A percentile compares a stretch with the other conserved stretches of the same genome.
These are phyloP conservation scores for Cephalotes varians DNA, from an alignment of 2,888 invertebrate species.

Conservation along the genomic window DNA sequence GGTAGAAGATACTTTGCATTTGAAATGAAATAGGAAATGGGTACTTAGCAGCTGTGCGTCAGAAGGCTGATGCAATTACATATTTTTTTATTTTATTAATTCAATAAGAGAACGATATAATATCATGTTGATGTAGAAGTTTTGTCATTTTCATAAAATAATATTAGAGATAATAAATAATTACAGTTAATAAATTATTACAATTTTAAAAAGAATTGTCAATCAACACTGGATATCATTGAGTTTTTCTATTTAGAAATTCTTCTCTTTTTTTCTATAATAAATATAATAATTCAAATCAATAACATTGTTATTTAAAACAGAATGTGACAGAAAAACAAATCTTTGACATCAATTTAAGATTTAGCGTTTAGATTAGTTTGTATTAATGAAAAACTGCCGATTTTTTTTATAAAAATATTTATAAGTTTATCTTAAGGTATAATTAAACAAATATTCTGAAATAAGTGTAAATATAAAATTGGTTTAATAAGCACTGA, in stretches of 20 bases:
- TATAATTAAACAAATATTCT: background rate
- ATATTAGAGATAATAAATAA: background rate
- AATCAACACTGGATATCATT: background rate
- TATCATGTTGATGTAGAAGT: background rate
- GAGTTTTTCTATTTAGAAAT: background rate
- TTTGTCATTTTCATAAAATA: background rate
- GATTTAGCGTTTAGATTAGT: background rate
- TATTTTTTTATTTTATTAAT: conserved; percentile 50
- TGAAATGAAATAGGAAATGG: conserved; percentile 82
- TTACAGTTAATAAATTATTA: too few species aligned
- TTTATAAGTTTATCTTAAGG: background rate
- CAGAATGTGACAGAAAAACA: background rate
- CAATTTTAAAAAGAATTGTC: background rate
- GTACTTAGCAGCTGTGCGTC: conserved; percentile 75
- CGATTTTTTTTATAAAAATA: conserved; percentile 4
- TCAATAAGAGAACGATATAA: background rate
- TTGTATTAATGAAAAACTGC: conserved; percentile 3
- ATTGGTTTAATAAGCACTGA: background rate
- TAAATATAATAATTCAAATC: background rate
- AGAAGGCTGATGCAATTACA: conserved; percentile 70
- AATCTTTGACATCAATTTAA: background rate
- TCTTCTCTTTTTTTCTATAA: background rate
- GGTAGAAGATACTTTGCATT: conserved; percentile 79
- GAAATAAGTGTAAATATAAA: conserved; percentile 4
- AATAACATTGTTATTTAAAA: background rate